A percentile compares a stretch with the other conserved stretches of the same genome.
phyloP scores from a whole-genome alignment of 2,113 vertebrate species.

The Pimephales promelas region DNA sequence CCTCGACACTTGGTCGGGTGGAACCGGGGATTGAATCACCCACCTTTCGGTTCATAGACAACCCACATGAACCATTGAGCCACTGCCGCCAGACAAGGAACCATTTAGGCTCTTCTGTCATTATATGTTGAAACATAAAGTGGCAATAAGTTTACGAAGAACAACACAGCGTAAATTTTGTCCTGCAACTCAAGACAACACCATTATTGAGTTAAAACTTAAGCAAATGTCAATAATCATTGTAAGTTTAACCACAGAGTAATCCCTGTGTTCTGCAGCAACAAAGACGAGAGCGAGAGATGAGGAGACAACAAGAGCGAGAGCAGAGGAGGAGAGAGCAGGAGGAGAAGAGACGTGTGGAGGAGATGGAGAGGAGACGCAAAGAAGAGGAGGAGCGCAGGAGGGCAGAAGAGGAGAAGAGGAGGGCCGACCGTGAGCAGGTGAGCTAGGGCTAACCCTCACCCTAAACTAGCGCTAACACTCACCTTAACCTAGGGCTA shows the following conservation, averaged over 20 bases:
- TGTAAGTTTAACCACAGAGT: background rate
- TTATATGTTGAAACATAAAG: background rate
- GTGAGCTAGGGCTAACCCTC: slow-evolving; percentile 48
- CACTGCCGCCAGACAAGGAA: no score
- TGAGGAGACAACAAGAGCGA: slow-evolving; percentile 94
- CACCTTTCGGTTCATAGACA: no score
- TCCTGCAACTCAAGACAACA: no score
- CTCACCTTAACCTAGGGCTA: no score
- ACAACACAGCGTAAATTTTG: no score
- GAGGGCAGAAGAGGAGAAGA: slow-evolving; percentile 93
- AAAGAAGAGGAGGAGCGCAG: slow-evolving; percentile 96
- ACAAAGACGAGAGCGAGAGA: slow-evolving; percentile 95
- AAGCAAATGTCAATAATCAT: no score
- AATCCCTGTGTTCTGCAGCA: slow-evolving; percentile 75
- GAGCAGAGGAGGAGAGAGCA: slow-evolving; percentile 95
- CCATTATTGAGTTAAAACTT: no score
- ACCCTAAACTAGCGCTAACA: no score
- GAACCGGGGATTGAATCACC: no score
- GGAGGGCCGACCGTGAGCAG: slow-evolving; percentile 94
- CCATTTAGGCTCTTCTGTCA: background rate
- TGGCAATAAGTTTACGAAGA: background rate
- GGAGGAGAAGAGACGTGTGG: slow-evolving; percentile 90
- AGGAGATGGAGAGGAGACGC: slow-evolving; percentile 91
- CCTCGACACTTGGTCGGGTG: no score
- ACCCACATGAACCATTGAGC: no score